Evolutionary conservation across 2,888 invertebrate species (phyloP).

Genomic region (Drosophila pullipes): DNA sequence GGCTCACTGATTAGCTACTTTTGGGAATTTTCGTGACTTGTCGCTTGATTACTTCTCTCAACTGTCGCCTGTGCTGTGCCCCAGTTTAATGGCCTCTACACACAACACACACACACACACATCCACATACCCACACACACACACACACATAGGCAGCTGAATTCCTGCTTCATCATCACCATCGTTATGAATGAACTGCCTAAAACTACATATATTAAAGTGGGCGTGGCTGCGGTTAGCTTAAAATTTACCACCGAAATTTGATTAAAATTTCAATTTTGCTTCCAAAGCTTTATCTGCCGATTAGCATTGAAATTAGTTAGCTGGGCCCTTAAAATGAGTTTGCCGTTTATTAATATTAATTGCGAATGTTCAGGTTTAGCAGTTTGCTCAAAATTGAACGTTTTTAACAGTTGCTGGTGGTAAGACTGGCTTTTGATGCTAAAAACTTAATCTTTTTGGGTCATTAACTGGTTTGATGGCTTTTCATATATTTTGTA

Average conservation of each 20-base stretch:
- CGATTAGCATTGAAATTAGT: constrained; percentile 65
- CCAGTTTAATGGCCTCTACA: constrained; percentile 56
- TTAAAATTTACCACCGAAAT: constrained; percentile 35
- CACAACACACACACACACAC: constrained; percentile 25
- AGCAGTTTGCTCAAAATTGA: constrained; percentile 48
- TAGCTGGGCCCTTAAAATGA: constrained; percentile 55
- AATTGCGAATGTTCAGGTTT: constrained; percentile 64
- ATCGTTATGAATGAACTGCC: constrained; percentile 24
- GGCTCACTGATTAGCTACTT: constrained; percentile 72
- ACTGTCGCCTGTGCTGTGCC: constrained; percentile 47
- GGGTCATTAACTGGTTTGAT: constrained; percentile 73
- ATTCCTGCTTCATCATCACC: constrained; percentile 35
- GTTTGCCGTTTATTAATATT: constrained; percentile 75
- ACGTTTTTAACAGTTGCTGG: constrained; percentile 17
- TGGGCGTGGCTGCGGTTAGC: constrained; percentile 18
- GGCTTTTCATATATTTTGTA: constrained; percentile 50
- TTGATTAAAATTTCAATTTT: constrained; percentile 78
- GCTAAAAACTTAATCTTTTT: constrained; percentile 60
- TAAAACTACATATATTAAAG: constrained; percentile 25
- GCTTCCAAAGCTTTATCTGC: constrained; percentile 33
- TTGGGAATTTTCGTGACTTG: constrained; percentile 71
- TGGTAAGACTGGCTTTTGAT: constrained; percentile 3
- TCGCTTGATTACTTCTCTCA: constrained; percentile 71
- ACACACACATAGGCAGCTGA: constrained; percentile 12
- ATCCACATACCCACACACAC: constrained; percentile 30